Conservation (phyloP, 2,797 vertebrate genomes). For the Myripristis jacobus region DNA sequence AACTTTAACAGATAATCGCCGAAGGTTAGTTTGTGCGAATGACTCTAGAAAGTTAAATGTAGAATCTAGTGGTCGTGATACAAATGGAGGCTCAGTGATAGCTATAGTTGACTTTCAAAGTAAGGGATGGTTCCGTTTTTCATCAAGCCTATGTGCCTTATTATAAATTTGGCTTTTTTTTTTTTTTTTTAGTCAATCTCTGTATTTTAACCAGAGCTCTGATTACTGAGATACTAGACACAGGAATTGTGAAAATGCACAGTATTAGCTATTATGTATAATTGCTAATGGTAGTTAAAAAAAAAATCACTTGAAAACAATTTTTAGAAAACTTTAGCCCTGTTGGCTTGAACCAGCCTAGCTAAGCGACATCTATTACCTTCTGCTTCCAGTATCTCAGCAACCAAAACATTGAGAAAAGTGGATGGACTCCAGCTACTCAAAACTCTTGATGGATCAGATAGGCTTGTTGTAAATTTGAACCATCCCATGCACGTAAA, state of each 20-base stretch:
- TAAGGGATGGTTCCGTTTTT: slow-evolving; percentile 58
- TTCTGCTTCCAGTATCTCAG: slow-evolving; percentile 14
- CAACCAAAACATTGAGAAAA: slow-evolving; percentile 9
- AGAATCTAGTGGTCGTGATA: background rate
- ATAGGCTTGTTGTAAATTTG: slow-evolving; percentile 18
- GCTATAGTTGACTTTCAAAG: slow-evolving; percentile 28
- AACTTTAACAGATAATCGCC: background rate
- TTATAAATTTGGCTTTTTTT: too few relatives aligned
- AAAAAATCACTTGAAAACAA: too few relatives aligned
- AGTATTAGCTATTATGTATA: background rate
- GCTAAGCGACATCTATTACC: slow-evolving; percentile 18
- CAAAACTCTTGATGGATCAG: slow-evolving; percentile 6
- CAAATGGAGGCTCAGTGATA: slow-evolving; percentile 44
- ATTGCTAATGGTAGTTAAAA: background rate
- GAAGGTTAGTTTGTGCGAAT: slow-evolving; percentile 26
- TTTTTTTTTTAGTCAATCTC: slow-evolving; percentile 43
- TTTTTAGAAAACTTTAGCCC: background rate
- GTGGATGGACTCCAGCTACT: slow-evolving; percentile 40
- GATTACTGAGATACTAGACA: slow-evolving; percentile 16
- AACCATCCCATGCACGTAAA: slow-evolving; percentile 49
- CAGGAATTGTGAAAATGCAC: slow-evolving; percentile 1
- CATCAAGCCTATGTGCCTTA: slow-evolving; percentile 12
- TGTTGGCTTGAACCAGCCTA: background rate
- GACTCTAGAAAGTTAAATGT: slow-evolving; percentile 23
- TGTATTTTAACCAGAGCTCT: too few relatives aligned